Conservation (phyloP, 2,113 vertebrate species). For the Manacus vitellinus region DNA sequence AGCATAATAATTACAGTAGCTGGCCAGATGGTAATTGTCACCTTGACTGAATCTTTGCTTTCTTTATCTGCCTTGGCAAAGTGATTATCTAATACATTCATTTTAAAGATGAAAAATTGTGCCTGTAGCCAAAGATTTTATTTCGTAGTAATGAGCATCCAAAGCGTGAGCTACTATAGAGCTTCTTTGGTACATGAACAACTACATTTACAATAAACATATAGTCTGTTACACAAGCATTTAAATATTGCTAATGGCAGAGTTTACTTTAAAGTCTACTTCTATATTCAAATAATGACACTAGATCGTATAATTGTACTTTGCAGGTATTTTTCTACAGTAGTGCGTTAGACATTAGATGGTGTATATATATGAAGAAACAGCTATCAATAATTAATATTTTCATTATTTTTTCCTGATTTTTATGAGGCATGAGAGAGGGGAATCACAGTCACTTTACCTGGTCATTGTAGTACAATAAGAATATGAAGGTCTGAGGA, state of each 20-base stretch:
- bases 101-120: background rate
- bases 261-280: background rate
- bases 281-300: background rate
- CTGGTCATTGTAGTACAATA: background rate
- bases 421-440: background rate
- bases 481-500: background rate
- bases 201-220: background rate
- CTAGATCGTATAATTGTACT: background rate
- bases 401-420: background rate
- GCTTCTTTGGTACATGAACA: background rate
- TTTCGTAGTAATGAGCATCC: background rate
- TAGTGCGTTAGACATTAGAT: background rate
- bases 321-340: background rate
- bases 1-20: background rate
- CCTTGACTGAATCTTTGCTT: slow-evolving; percentile 57
- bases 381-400: background rate
- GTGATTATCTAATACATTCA: background rate
- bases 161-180: background rate
- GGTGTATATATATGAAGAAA: background rate
- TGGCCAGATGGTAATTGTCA: slow-evolving; percentile 62
- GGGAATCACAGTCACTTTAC: background rate
- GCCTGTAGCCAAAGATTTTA: background rate
- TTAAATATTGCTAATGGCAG: background rate
- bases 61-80: background rate
- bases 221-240: background rate